These are phyloP conservation scores for Elysia chlorotica DNA, from an alignment of 1,140 invertebrate species.

Conservation along the genomic window DNA sequence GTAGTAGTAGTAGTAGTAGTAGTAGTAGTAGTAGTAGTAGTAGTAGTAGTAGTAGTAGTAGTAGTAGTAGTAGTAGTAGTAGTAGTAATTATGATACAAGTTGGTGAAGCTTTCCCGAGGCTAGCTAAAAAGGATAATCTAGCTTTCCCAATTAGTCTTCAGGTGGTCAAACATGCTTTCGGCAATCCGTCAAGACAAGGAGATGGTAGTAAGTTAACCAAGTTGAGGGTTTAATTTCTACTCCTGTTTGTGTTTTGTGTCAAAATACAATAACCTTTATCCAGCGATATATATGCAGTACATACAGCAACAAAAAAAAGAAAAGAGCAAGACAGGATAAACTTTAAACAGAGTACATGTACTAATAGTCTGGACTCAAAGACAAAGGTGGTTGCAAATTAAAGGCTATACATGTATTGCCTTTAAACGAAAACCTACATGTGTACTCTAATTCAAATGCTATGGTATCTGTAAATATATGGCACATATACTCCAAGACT, in stretches of 20 bases:
- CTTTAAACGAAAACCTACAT: too few relatives aligned
- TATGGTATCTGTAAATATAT: too few relatives aligned
- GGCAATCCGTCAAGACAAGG: neutral
- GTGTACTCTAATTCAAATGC: too few relatives aligned
- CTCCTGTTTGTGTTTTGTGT: neutral
- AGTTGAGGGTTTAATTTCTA: neutral
- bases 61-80: conserved; percentile 9
- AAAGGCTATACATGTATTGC: too few relatives aligned
- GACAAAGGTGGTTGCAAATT: too few relatives aligned
- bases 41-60: conserved; percentile 14
- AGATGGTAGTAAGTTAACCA: neutral
- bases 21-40: neutral
- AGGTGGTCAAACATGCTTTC: neutral
- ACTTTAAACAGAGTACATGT: too few relatives aligned
- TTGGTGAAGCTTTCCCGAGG: neutral
- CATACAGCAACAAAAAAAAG: too few relatives aligned
- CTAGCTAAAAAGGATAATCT: neutral
- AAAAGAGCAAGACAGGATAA: too few relatives aligned
- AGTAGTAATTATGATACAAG: neutral
- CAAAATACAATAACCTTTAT: neutral
- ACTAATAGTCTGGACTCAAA: too few relatives aligned
- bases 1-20: conserved; percentile 1
- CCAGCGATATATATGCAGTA: too few relatives aligned
- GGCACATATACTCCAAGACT: too few relatives aligned
- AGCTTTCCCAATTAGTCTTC: neutral